phyloP scores from a whole-genome alignment of 2,888 invertebrate genomes.

The Apamea epomidion region DNA sequence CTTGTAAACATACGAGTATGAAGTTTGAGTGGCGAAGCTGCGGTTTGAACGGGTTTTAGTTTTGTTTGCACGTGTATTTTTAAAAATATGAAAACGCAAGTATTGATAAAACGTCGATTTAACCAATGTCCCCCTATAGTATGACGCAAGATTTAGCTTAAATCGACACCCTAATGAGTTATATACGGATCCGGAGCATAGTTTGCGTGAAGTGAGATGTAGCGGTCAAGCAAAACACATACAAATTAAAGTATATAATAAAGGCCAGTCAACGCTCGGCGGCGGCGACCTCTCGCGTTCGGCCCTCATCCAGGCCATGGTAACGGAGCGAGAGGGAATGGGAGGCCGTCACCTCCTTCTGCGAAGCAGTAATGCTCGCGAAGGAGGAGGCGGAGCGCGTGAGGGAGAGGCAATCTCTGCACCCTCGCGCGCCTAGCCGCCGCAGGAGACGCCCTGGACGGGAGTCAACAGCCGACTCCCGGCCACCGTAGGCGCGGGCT shows the following conservation, averaged over 20 bases:
- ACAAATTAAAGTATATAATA: background rate
- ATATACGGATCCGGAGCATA: background rate
- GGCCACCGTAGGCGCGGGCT: no score
- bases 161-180: background rate
- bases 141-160: background rate
- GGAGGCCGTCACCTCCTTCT: no score
- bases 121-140: background rate
- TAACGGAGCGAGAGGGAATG: no score
- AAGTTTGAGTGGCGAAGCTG: constrained; percentile 10
- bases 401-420: no score
- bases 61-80: background rate
- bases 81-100: background rate
- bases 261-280: background rate
- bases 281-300: no score
- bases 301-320: no score
- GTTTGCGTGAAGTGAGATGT: background rate
- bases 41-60: background rate
- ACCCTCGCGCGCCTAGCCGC: no score
- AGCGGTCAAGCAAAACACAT: background rate
- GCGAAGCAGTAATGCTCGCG: no score
- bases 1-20: constrained; percentile 29
- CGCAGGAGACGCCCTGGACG: no score
- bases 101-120: background rate
- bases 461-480: no score
- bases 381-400: no score